Evolutionary conservation across 2,113 vertebrate species (phyloP).

Genomic region (Cavia porcellus): DNA sequence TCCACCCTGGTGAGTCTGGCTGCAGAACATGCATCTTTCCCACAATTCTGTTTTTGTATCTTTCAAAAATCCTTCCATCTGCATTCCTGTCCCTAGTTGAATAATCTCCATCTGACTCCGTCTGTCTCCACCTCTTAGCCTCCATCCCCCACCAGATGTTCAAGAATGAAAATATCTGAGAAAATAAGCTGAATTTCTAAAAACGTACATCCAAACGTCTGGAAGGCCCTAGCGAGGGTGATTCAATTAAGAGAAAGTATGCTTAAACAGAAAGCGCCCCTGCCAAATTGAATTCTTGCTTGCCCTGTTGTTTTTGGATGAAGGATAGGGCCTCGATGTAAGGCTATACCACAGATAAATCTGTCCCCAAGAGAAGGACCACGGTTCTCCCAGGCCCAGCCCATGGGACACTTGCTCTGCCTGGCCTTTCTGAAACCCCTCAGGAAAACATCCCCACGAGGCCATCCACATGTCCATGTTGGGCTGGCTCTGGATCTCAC

Average conservation of each 20-base stretch:
- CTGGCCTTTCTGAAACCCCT: conserved; percentile 70
- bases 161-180: conserved; percentile 60
- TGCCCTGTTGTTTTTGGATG: conserved; percentile 60
- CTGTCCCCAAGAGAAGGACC: neutral
- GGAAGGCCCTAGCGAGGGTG: conserved; percentile 58
- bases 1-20: neutral
- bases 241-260: conserved; percentile 71
- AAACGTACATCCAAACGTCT: neutral
- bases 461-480: too few species aligned
- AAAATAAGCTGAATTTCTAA: conserved; percentile 59
- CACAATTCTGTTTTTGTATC: neutral
- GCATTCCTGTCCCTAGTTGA: neutral
- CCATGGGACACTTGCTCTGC: neutral
- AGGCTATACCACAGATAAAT: neutral
- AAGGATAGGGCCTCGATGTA: conserved; percentile 39
- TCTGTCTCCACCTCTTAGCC: neutral
- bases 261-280: conserved; percentile 71
- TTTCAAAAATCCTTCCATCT: neutral
- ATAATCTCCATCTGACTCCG: neutral
- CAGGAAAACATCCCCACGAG: conserved; percentile 73
- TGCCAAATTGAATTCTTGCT: conserved; percentile 52
- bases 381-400: conserved; percentile 10
- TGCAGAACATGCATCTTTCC: neutral
- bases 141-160: neutral
- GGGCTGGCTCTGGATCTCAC: neutral